Base-by-base conservation (phyloP, 2,113 vertebrate genomes). In the Pteropus alecto region DNA sequence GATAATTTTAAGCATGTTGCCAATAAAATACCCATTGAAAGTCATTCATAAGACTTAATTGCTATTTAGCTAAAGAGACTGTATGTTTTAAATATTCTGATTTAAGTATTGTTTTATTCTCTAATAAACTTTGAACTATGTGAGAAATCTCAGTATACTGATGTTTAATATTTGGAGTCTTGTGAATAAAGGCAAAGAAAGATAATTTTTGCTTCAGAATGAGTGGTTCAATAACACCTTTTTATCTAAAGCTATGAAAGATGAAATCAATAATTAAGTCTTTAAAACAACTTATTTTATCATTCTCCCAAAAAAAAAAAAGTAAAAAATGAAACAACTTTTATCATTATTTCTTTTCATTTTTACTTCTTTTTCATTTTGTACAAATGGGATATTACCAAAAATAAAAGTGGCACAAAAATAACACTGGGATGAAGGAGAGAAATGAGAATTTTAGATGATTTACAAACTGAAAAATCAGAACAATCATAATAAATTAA, bases 1-100 rank as follows among this genome's bases (percentile, higher is more conserved):
- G 54, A 43, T 84, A 74, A 79, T 90, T 86, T 95, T 77, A 76
- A 90, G 60, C 91, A 85, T 81, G 16, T 91, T 87, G 5, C 30
- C 30, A 48, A 15, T 68, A 77, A 86, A 96, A 74, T 38, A 84
- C 28, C 56, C 63, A 63, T 84, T 87, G 26, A 93, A 87, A 78
- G 18, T 73, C 73, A 16, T 93, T 93, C 61, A 48, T 5, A 67
- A 94, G 24, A 91, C 21, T 82, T 43, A 67, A 83, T 22, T 61
- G 13, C 3, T 93, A 16, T 61, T 91, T 90, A 93, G 63, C 38
- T 51, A 94, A 88, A 83, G 26, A 90, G 35, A 71, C 3, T 33
- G 16, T 35, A 70, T 76, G 19, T 77, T 68, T 92, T 78, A 93
- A 60, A 68, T 85, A 70, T n/a, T 92, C 33, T 73, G 14, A 78